Conservation (phyloP, 2,113 vertebrate species). For the Chionis minor region DNA sequence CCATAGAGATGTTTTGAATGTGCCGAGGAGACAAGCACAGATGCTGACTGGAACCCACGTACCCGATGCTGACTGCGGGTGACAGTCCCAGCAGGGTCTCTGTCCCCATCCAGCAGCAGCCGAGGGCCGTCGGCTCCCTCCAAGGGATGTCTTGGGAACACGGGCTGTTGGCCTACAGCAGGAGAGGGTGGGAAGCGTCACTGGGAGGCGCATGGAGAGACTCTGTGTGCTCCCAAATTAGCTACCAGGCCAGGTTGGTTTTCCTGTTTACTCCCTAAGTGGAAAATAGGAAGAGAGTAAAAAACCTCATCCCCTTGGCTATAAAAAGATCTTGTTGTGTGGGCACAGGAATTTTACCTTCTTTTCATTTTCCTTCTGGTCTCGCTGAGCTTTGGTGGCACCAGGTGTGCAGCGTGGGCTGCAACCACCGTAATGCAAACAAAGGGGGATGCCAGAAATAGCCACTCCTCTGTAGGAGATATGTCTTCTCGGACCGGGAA, state of each 20-base stretch:
- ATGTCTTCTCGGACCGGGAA: neutral
- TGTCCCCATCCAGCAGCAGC: fast-evolving
- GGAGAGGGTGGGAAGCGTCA: neutral
- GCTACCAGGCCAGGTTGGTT: conserved; percentile 30
- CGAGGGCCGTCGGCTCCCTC: fast-evolving
- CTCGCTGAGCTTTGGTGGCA: neutral
- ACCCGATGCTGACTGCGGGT: fast-evolving
- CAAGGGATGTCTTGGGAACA: neutral
- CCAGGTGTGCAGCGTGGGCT: neutral
- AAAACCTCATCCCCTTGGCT: conserved; percentile 14
- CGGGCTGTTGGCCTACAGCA: fast-evolving
- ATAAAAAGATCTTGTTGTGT: neutral
- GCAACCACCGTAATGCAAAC: neutral
- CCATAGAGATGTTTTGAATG: neutral
- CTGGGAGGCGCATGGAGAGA: neutral
- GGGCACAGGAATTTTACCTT: neutral
- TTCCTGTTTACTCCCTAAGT: conserved; percentile 57
- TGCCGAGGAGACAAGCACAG: fast-evolving
- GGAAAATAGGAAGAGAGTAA: conserved; percentile 5
- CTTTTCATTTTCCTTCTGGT: neutral
- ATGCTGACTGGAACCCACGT: fast-evolving
- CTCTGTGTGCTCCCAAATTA: neutral
- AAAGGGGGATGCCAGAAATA: neutral
- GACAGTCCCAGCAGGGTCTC: neutral
- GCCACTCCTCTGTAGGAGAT: neutral